These are phyloP conservation scores for Heterohyrax brucei DNA, from an alignment of 2,797 vertebrate genomes.

Conservation along the genomic window DNA sequence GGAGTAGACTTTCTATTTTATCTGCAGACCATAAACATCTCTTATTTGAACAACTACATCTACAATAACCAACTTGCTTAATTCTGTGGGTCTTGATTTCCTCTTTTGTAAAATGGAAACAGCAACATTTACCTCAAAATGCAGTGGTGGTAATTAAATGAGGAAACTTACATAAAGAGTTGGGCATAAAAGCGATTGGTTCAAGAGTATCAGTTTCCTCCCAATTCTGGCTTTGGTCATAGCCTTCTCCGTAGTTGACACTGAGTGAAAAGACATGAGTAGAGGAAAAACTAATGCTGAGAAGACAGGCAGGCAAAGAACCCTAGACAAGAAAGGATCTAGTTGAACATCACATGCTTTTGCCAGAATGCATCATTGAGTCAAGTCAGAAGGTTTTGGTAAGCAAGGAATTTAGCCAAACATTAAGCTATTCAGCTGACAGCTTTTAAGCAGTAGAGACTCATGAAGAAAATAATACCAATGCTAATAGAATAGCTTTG, in stretches of 20 bases:
- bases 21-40: slow-evolving; percentile 34
- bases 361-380: neutral
- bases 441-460: neutral
- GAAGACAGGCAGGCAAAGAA: neutral
- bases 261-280: neutral
- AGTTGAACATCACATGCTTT: slow-evolving; percentile 3
- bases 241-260: neutral
- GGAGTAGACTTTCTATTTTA: slow-evolving; percentile 24
- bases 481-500: slow-evolving; percentile 14
- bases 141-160: neutral
- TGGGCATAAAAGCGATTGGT: neutral
- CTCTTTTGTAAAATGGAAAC: neutral
- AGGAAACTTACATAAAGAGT: neutral
- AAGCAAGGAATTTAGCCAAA: neutral
- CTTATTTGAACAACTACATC: slow-evolving; percentile 33
- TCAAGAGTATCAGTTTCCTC: neutral
- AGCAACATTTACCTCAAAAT: neutral
- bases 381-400: neutral
- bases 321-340: neutral
- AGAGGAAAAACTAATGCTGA: neutral
- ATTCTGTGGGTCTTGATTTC: slow-evolving; percentile 34
- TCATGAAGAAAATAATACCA: neutral
- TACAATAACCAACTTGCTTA: neutral
- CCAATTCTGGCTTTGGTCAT: neutral
- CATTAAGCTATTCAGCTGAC: neutral